Evolutionary conservation across 2,888 invertebrate species (phyloP).

Genomic region (Hymenopus coronatus): DNA sequence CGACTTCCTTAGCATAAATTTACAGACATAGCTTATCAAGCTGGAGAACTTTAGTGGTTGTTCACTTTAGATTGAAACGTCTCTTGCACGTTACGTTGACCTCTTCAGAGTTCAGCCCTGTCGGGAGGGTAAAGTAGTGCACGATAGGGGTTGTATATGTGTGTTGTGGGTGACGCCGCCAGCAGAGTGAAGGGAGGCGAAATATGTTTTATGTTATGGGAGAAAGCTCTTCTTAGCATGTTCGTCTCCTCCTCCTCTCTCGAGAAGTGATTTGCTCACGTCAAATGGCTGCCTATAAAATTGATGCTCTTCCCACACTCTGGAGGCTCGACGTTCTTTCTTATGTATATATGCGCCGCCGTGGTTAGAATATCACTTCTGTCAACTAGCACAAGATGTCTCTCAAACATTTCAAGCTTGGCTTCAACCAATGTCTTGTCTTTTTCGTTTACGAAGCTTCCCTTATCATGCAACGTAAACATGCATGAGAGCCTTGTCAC

Average conservation of each 20-base stretch:
- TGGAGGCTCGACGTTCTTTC: not conserved
- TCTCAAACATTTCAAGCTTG: not conserved
- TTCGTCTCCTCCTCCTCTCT: not conserved
- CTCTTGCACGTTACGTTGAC: not conserved
- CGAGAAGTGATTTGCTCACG: slow-evolving; percentile 5
- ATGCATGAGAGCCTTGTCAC: not conserved
- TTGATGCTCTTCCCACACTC: not conserved
- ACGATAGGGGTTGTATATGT: not conserved
- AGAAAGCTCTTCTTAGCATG: not conserved
- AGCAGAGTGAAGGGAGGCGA: not conserved
- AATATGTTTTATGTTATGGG: not conserved
- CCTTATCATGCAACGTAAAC: not conserved
- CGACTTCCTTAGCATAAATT: not conserved
- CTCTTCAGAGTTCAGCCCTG: not conserved
- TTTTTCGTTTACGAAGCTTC: not conserved
- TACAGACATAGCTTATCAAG: not conserved
- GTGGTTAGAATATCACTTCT: not conserved
- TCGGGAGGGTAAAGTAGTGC: not conserved
- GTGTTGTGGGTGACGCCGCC: not conserved
- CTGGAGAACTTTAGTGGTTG: not conserved
- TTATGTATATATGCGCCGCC: not conserved
- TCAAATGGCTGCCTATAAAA: slow-evolving; percentile 7
- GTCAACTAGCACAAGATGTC: not conserved
- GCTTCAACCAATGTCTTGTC: not conserved
- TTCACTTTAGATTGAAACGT: not conserved